Evolutionary conservation across 2,888 invertebrate species (phyloP).

Genomic region (Noctua janthina): DNA sequence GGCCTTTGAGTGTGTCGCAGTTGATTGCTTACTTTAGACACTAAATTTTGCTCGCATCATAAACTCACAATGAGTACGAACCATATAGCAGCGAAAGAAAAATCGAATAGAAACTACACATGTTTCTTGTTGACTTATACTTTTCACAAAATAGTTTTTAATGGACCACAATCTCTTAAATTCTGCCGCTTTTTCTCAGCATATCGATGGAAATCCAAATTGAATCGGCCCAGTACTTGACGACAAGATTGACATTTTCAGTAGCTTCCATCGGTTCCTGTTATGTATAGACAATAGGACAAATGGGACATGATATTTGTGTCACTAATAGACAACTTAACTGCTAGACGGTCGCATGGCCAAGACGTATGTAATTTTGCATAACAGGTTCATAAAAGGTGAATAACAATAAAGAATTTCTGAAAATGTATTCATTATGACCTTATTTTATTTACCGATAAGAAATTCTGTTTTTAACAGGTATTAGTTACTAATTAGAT

Average conservation of each 20-base stretch:
- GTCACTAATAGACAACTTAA: background rate
- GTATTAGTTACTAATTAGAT: conserved; percentile 1
- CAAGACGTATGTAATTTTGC: background rate
- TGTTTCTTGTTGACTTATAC: too few relatives aligned
- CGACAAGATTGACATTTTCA: background rate
- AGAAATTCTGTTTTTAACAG: background rate
- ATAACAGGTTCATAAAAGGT: background rate
- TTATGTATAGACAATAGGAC: background rate
- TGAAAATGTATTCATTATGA: background rate
- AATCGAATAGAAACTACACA: background rate
- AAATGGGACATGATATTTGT: background rate
- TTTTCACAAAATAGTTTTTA: background rate
- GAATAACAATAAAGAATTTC: background rate
- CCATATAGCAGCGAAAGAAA: background rate
- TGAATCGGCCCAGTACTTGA: background rate
- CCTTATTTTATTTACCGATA: background rate
- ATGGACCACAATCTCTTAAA: background rate
- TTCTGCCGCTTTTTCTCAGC: background rate
- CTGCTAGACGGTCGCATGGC: background rate
- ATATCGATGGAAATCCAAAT: background rate
- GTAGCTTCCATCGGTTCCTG: background rate
- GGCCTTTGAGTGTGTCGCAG: background rate
- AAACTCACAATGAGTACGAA: background rate
- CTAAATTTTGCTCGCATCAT: background rate
- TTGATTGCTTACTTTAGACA: background rate